phyloP scores from a whole-genome alignment of 2,113 vertebrate species.

The Spea bombifrons region DNA sequence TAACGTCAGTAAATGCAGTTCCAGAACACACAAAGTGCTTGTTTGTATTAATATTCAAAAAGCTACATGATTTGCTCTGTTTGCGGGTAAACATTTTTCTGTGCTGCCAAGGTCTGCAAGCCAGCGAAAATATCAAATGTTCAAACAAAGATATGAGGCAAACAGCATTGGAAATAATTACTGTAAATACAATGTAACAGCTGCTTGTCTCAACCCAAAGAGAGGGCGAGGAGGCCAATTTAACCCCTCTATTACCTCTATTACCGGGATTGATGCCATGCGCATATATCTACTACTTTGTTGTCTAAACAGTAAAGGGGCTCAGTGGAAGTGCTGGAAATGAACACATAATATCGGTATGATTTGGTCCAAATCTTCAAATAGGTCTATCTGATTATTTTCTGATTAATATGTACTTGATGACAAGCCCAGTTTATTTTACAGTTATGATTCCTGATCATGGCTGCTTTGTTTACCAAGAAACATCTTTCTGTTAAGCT shows the following conservation, averaged over 20 bases:
- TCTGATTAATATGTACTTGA: too few species aligned
- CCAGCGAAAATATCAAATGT: slow-evolving; percentile 46
- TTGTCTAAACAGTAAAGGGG: too few species aligned
- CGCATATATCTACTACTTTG: too few species aligned
- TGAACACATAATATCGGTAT: too few species aligned
- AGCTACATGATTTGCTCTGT: slow-evolving; percentile 35
- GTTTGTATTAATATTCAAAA: slow-evolving; percentile 42
- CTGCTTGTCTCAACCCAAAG: slow-evolving; percentile 17
- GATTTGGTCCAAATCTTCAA: too few species aligned
- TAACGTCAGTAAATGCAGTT: slow-evolving; percentile 37
- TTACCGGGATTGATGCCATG: too few species aligned
- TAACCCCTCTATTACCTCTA: background rate
- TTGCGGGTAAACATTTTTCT: slow-evolving; percentile 40
- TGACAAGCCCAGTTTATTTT: too few species aligned
- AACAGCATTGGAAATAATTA: slow-evolving; percentile 44
- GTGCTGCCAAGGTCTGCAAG: slow-evolving; percentile 34
- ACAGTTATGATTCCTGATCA: too few species aligned
- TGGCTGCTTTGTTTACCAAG: too few species aligned
- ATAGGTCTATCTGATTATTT: too few species aligned
- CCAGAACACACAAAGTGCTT: slow-evolving; percentile 24
- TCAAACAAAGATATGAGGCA: slow-evolving; percentile 47
- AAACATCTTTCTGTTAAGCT: too few species aligned
- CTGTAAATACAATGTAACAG: slow-evolving; percentile 30
- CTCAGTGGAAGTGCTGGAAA: too few species aligned
- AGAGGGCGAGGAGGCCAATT: background rate